Evolutionary conservation across 2,113 vertebrate species (phyloP).

Genomic region (Speoplatyrhinus poulsoni): DNA sequence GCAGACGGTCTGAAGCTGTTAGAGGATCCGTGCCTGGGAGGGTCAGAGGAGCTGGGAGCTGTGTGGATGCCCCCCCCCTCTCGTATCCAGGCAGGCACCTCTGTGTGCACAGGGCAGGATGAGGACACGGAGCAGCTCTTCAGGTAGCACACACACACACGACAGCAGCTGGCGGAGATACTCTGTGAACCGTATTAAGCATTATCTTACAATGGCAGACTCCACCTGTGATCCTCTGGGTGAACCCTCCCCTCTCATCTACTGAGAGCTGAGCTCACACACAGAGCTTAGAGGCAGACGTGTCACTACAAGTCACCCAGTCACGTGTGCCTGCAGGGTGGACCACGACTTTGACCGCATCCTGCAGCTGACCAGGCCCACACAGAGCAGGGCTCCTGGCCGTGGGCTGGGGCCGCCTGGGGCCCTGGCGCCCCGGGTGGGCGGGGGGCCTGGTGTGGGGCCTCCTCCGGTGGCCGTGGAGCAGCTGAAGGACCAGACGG

Average conservation of each 20-base stretch:
- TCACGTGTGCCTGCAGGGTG: constrained; percentile 63
- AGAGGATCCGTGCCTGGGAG: constrained; percentile 81
- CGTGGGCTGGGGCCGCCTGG: constrained; percentile 51
- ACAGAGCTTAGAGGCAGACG: not conserved
- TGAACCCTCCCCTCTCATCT: too few species aligned
- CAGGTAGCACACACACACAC: constrained; percentile 22
- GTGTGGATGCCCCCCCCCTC: constrained; percentile 75
- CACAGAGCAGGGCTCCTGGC: constrained; percentile 23
- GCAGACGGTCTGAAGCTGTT: constrained; percentile 64
- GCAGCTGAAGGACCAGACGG: constrained; percentile 80
- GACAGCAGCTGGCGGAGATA: too few species aligned
- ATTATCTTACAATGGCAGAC: too few species aligned
- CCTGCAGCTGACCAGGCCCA: constrained; percentile 67
- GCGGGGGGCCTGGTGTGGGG: not conserved
- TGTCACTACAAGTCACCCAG: not conserved
- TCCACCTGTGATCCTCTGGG: too few species aligned
- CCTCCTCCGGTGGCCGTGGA: constrained; percentile 33
- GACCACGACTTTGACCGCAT: constrained; percentile 84
- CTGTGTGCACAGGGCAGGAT: constrained; percentile 6
- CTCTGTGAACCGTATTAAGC: too few species aligned
- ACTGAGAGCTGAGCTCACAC: too few species aligned
- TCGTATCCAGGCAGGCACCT: not conserved
- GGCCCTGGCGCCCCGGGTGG: constrained; percentile 48
- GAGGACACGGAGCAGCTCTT: constrained; percentile 50
- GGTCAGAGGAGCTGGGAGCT: constrained; percentile 71